These are phyloP conservation scores for Mus spicilegus DNA, from an alignment of 2,113 vertebrate genomes.

Conservation along the genomic window DNA sequence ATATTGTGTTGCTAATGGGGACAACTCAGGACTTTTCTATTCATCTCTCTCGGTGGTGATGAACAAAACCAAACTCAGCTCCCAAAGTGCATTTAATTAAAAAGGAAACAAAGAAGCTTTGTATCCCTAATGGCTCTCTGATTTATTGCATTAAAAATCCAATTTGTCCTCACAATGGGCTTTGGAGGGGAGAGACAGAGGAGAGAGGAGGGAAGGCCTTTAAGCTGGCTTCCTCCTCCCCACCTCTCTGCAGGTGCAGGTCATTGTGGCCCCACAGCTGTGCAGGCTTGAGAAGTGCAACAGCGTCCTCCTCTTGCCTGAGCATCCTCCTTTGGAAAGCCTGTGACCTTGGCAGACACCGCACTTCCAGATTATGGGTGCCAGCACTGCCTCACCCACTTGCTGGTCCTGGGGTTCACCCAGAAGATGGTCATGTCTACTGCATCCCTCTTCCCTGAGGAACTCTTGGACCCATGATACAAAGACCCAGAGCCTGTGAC, in stretches of 20 bases:
- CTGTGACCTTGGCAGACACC: neutral
- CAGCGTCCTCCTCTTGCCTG: neutral
- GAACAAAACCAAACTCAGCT: neutral
- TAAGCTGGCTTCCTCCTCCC: neutral
- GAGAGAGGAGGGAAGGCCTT: neutral
- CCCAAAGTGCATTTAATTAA: slow-evolving; percentile 16
- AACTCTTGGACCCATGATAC: neutral
- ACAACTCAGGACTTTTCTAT: neutral
- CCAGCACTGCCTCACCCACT: no score
- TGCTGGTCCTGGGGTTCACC: neutral
- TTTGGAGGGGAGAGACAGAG: neutral
- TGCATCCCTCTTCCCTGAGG: neutral
- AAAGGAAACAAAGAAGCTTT: slow-evolving; percentile 42
- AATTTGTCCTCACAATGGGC: slow-evolving; percentile 25
- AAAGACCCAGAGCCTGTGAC: accelerated
- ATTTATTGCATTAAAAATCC: slow-evolving; percentile 37
- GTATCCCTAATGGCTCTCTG: neutral
- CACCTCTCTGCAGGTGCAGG: neutral
- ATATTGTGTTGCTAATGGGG: neutral
- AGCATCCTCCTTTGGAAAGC: neutral
- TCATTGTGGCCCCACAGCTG: neutral
- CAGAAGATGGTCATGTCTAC: neutral
- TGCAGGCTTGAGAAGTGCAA: accelerated
- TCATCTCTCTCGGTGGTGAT: neutral
- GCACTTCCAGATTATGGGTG: neutral